Conservation (phyloP, 2,888 invertebrate species). For the Heliconius ismenius region DNA sequence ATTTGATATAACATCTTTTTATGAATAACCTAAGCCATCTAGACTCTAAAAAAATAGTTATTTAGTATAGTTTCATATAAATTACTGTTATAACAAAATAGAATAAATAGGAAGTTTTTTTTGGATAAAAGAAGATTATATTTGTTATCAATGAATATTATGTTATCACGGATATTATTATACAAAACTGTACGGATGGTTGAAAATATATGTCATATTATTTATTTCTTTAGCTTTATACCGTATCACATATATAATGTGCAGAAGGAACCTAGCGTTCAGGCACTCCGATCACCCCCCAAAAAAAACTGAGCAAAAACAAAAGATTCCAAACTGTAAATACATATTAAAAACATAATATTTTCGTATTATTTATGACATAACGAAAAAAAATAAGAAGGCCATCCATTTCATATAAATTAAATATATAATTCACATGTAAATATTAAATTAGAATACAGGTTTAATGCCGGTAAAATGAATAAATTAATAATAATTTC, state of each 20-base stretch:
- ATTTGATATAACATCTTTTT: no score
- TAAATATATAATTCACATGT: conserved; percentile 9
- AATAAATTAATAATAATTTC: conserved; percentile 1
- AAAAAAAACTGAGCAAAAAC: not conserved
- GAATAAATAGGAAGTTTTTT: not conserved
- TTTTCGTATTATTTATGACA: conserved; percentile 1
- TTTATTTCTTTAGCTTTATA: no score
- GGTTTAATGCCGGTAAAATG: conserved; percentile 1
- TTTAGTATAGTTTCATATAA: not conserved
- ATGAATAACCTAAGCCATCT: not conserved
- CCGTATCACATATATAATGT: no score
- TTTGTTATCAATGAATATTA: not conserved
- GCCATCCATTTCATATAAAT: not conserved
- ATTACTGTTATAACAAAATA: not conserved
- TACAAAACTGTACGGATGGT: not conserved
- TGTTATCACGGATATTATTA: not conserved
- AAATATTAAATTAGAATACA: conserved; percentile 9
- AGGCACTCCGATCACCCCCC: no score
- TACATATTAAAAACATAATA: conserved; percentile 6
- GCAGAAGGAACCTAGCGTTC: no score
- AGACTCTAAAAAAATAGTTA: not conserved
- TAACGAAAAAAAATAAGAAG: conserved; percentile 10
- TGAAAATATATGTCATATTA: no score
- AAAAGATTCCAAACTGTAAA: not conserved
- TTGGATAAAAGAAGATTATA: not conserved